Percentiles rank a stretch among this genome's conserved stretches.
phyloP scores from a whole-genome alignment of 2,797 vertebrate species.

The Phaenicophaeus curvirostris region DNA sequence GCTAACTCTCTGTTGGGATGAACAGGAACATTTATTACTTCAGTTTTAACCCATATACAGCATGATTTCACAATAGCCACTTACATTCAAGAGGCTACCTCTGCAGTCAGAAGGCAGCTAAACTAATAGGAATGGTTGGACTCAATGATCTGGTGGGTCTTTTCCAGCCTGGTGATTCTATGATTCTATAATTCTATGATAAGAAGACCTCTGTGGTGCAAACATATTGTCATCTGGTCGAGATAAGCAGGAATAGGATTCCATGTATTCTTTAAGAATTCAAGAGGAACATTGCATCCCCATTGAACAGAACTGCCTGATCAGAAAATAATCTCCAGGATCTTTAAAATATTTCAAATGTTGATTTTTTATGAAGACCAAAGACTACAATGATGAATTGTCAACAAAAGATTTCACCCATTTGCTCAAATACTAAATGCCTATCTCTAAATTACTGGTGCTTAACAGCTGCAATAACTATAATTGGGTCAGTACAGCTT shows the following conservation, averaged over 20 bases:
- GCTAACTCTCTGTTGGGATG: not conserved
- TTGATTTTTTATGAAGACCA: not conserved
- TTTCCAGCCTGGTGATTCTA: no score
- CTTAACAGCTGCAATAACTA: not conserved
- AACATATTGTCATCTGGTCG: no score
- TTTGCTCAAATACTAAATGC: not conserved
- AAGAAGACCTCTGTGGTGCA: not conserved
- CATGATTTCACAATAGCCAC: not conserved
- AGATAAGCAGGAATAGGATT: not conserved
- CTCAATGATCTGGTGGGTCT: no score
- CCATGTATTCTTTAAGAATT: not conserved
- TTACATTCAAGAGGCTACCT: not conserved
- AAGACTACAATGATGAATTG: not conserved
- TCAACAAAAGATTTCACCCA: not conserved
- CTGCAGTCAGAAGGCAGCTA: not conserved
- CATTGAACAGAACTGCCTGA: not conserved
- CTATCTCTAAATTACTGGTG: not conserved
- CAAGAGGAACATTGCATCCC: not conserved
- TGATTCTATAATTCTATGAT: no score
- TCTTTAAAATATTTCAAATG: not conserved
- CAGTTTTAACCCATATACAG: not conserved
- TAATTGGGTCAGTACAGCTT: not conserved
- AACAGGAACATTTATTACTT: not conserved
- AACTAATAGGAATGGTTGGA: no score
- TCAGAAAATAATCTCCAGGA: not conserved